These are phyloP conservation scores for Brachylomia viminalis DNA, from an alignment of 2,888 invertebrate genomes.

Conservation along the genomic window DNA sequence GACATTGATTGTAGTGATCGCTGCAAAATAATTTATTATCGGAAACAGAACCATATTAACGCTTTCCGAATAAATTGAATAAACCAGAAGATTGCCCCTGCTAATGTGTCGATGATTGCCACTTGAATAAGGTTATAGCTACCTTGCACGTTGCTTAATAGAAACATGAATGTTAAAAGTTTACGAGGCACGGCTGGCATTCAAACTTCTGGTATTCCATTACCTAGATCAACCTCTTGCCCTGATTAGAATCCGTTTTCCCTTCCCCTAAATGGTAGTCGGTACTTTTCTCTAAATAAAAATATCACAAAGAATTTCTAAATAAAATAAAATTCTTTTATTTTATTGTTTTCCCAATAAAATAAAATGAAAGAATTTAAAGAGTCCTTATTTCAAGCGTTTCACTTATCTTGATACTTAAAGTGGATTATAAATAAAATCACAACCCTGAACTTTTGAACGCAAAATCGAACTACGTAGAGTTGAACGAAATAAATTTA, in stretches of 20 bases:
- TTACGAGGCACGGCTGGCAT: slow-evolving; percentile 54
- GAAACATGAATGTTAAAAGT: slow-evolving; percentile 53
- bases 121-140: slow-evolving; percentile 35
- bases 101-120: slow-evolving; percentile 38
- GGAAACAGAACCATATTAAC: neutral
- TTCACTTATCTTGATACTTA: slow-evolving; percentile 26
- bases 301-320: neutral
- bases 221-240: slow-evolving; percentile 21
- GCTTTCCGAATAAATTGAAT: slow-evolving; percentile 30
- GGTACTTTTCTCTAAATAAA: neutral
- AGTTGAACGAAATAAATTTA: slow-evolving; percentile 48
- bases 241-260: slow-evolving; percentile 11
- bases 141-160: slow-evolving; percentile 50
- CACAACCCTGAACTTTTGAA: slow-evolving; percentile 59
- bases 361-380: no score
- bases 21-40: slow-evolving; percentile 6
- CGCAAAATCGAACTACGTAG: slow-evolving; percentile 19
- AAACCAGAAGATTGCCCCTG: slow-evolving; percentile 43
- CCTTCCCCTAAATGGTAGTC: neutral
- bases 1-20: neutral
- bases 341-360: no score
- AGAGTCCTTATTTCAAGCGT: slow-evolving; percentile 1
- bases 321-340: no score
- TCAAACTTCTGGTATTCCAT: slow-evolving; percentile 38
- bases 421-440: slow-evolving; percentile 35